Base-by-base conservation (phyloP, 2,888 invertebrate genomes). In the Baronia brevicornis region DNA sequence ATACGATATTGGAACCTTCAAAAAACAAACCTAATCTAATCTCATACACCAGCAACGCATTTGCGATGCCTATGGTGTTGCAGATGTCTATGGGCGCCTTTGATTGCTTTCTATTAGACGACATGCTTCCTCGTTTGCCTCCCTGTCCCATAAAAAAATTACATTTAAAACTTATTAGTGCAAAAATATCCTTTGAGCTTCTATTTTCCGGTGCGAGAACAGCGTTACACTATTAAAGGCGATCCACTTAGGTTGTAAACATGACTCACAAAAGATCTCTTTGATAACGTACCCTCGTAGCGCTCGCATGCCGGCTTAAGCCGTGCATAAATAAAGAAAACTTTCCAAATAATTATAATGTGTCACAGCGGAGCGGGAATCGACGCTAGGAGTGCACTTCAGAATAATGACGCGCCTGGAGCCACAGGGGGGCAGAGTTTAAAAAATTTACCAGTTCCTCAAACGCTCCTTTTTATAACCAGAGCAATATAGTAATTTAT, bases 311-410 rank as follows among this genome's bases (percentile, higher is more conserved):
- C 39, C 29, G 44, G 33, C 28, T 28, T 43, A 44, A 60, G 60
- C 61, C 57, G 62, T 60, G 66, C 60, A 60, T 70, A 62, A 47
- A 44, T 46, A 75, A 67, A 56, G 68, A 71, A 73, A 74, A 75
- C 68, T 73, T 72, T 67, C 51, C 61, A 60, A 74, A 79, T 77
- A 74, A 77, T 77, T 73, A 68, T 69, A 67, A 75, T 72, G 67
- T 57, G 58, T 60, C 56, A 55, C 58, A 52, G 48, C 45, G 48
- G 54, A 54, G 60, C 42, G 35, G 59, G 59, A 59, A 58, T 61
- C 58, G 55, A 43, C 46, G 52, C 40, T 47, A 43, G 49, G 48
- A 73, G 78, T 62, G 77, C 68, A 72, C 79, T 79, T 53, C 58
- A 66, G 41, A 57, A 62, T 79, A 79, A 79, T 77, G 75, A 79